Conservation (phyloP, 2,888 invertebrate genomes). For the Tachina fera region DNA sequence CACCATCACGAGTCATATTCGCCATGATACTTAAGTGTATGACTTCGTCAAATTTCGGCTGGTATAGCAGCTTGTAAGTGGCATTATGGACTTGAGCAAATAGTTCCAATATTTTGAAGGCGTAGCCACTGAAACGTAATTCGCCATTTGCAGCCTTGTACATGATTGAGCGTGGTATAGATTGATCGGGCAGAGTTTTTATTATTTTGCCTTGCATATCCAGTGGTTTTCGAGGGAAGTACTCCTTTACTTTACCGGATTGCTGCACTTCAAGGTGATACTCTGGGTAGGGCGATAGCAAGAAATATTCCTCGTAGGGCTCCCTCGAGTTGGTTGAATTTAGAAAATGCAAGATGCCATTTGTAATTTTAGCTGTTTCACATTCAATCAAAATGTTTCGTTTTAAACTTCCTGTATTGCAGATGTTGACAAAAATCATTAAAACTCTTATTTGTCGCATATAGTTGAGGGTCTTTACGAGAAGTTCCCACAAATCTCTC, state of each 20-base stretch:
- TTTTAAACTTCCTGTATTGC: neutral
- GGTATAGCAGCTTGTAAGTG: slow-evolving; percentile 45
- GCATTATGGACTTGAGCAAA: slow-evolving; percentile 75
- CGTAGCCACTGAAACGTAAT: slow-evolving; percentile 72
- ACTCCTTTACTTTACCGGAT: neutral
- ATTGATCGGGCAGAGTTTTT: slow-evolving; percentile 72
- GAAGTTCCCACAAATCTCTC: neutral
- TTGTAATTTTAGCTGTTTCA: slow-evolving; percentile 36
- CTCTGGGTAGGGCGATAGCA: slow-evolving; percentile 24
- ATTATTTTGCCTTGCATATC: slow-evolving; percentile 65
- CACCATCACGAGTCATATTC: slow-evolving; percentile 29
- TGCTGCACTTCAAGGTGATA: slow-evolving; percentile 7
- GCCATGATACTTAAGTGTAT: neutral
- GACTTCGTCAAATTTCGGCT: neutral
- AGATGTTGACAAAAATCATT: slow-evolving; percentile 17
- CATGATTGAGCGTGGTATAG: slow-evolving; percentile 72
- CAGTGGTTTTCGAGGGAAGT: slow-evolving; percentile 13
- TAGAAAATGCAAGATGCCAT: slow-evolving; percentile 31
- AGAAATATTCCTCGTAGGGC: slow-evolving; percentile 5
- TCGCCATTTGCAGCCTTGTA: slow-evolving; percentile 64
- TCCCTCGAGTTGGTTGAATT: neutral
- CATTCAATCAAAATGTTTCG: slow-evolving; percentile 6
- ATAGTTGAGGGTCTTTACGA: slow-evolving; percentile 6
- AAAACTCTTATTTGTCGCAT: slow-evolving; percentile 54
- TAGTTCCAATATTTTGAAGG: slow-evolving; percentile 67